These are phyloP conservation scores for Catocala nupta DNA, from an alignment of 2,888 invertebrate genomes.

Conservation along the genomic window DNA sequence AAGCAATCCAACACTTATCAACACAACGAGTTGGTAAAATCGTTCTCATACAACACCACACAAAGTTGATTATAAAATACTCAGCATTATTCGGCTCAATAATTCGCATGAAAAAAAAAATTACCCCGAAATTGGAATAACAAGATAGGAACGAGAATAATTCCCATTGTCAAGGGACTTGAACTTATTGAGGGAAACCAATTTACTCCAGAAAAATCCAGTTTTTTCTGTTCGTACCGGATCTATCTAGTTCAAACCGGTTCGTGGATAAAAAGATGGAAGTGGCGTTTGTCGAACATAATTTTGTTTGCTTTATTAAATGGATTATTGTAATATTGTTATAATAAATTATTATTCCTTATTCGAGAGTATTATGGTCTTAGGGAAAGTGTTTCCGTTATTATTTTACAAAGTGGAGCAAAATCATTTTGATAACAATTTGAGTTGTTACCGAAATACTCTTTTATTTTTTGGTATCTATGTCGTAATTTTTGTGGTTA, in stretches of 20 bases:
- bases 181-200: constrained; percentile 77
- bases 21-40: constrained; percentile 41
- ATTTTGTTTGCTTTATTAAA: constrained; percentile 35
- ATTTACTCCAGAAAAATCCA: constrained; percentile 68
- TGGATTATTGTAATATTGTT: constrained; percentile 38
- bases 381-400: too few relatives aligned
- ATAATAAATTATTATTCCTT: constrained; percentile 20
- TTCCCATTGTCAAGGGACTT: constrained; percentile 78
- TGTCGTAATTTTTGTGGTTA: too few relatives aligned
- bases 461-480: too few relatives aligned
- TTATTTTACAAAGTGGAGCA: too few relatives aligned
- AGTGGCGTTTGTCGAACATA: constrained; percentile 29
- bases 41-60: constrained; percentile 41
- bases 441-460: too few relatives aligned
- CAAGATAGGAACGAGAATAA: constrained; percentile 77
- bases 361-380: background rate
- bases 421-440: too few relatives aligned
- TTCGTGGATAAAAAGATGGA: constrained; percentile 40
- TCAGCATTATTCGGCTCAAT: constrained; percentile 54
- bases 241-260: constrained; percentile 41
- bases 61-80: constrained; percentile 61
- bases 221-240: constrained; percentile 52
- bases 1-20: constrained; percentile 21
- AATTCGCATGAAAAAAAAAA: constrained; percentile 66
- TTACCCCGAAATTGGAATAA: constrained; percentile 77